phyloP scores from a whole-genome alignment of 2,797 vertebrate species.

The Masticophis lateralis region DNA sequence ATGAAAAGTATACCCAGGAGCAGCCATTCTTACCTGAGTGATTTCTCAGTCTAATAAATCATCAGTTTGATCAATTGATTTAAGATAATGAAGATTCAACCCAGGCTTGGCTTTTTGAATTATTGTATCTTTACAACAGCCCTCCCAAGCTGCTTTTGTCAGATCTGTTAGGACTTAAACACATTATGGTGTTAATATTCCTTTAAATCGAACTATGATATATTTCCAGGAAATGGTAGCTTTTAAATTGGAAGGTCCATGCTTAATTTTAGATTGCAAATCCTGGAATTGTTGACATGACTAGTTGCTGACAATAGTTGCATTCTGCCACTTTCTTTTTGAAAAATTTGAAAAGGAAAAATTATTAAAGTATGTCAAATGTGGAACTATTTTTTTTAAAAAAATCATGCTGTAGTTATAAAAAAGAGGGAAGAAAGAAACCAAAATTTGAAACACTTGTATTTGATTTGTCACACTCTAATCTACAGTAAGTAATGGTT shows the following conservation, averaged over 20 bases:
- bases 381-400: not conserved
- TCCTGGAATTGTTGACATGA: not conserved
- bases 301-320: not conserved
- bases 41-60: not conserved
- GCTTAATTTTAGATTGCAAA: not conserved
- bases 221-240: not conserved
- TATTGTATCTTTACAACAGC: not conserved
- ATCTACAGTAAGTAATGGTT: conserved; percentile 21
- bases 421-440: not conserved
- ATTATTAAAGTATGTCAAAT: not conserved
- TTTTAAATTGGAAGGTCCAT: not conserved
- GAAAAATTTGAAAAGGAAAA: not conserved
- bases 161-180: not conserved
- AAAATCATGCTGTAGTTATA: not conserved
- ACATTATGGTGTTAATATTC: not conserved
- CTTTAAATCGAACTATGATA: not conserved
- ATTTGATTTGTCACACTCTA: conserved; percentile 36
- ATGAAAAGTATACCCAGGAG: not conserved
- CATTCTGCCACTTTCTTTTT: not conserved
- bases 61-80: not conserved
- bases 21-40: not conserved
- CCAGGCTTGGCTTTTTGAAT: not conserved
- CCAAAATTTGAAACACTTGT: conserved; percentile 25
- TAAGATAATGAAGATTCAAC: not conserved
- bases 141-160: not conserved